These are phyloP conservation scores for Morelia viridis DNA, from an alignment of 2,797 vertebrate genomes.

Conservation along the genomic window DNA sequence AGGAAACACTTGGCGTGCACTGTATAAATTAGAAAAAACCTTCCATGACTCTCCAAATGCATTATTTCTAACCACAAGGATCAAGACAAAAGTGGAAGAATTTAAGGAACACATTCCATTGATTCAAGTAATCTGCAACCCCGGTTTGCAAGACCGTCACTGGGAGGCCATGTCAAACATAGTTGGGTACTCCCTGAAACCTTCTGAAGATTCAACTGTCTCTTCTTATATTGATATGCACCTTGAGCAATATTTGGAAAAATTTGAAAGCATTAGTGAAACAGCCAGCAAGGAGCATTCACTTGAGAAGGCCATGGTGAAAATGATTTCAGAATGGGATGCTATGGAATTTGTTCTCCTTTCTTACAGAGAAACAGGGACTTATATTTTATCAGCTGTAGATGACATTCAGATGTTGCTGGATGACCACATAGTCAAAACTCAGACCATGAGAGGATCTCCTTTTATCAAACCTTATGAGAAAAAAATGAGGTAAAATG, in stretches of 20 bases:
- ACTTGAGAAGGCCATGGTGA: constrained; percentile 84
- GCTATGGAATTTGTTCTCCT: constrained; percentile 80
- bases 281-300: constrained; percentile 85
- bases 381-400: constrained; percentile 82
- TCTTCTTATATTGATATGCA: constrained; percentile 78
- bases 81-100: constrained; percentile 80
- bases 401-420: constrained; percentile 86
- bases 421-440: constrained; percentile 90
- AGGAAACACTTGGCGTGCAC: constrained; percentile 79
- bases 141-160: constrained; percentile 82
- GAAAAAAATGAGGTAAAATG: constrained; percentile 78
- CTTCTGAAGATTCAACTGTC: constrained; percentile 72
- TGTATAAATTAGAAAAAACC: constrained; percentile 85
- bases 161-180: constrained; percentile 83
- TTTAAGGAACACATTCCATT: constrained; percentile 84
- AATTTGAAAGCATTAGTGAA: constrained; percentile 83
- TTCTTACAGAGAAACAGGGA: constrained; percentile 83
- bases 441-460: constrained; percentile 87
- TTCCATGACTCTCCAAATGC: constrained; percentile 78
- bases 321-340: constrained; percentile 83
- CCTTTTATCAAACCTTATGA: constrained; percentile 87
- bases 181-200: constrained; percentile 73
- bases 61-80: constrained; percentile 73
- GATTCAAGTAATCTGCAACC: constrained; percentile 85
- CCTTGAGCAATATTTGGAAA: constrained; percentile 78